Conservation (phyloP, 2,888 invertebrate species). For the Heteropelma amictum region DNA sequence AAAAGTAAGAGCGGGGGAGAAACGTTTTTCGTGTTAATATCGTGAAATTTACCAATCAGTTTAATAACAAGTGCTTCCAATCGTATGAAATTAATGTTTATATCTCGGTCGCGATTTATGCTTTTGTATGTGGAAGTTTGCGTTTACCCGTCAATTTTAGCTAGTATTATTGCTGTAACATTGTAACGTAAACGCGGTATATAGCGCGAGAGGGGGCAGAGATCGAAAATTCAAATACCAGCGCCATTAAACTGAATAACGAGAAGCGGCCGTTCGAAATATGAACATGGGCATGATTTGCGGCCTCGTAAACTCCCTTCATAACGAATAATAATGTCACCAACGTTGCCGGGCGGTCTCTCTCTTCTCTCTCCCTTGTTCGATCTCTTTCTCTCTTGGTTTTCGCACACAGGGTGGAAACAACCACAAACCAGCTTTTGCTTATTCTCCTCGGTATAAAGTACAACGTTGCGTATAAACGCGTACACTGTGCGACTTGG, state of each 20-base stretch:
- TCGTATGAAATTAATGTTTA: not conserved
- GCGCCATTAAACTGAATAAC: constrained; percentile 77
- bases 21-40: not conserved
- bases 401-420: constrained; percentile 36
- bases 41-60: constrained; percentile 9
- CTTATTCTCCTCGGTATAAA: constrained; percentile 41
- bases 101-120: not conserved
- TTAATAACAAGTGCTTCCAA: not conserved
- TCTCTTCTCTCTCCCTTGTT: constrained; percentile 18
- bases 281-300: constrained; percentile 78
- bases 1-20: not conserved
- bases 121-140: not conserved
- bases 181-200: constrained; percentile 49
- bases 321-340: constrained; percentile 79
- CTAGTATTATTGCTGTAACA: constrained; percentile 52
- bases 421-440: constrained; percentile 58
- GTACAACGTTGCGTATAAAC: constrained; percentile 10
- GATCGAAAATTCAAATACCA: constrained; percentile 77
- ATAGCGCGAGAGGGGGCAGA: constrained; percentile 58
- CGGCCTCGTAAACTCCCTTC: constrained; percentile 78
- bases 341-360: constrained; percentile 60
- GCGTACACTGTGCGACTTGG: not conserved
- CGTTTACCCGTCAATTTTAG: constrained; percentile 1
- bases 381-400: not conserved
- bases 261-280: constrained; percentile 77